Evolutionary conservation across 2,797 vertebrate species (phyloP).

Genomic region (Poecilia gillii): DNA sequence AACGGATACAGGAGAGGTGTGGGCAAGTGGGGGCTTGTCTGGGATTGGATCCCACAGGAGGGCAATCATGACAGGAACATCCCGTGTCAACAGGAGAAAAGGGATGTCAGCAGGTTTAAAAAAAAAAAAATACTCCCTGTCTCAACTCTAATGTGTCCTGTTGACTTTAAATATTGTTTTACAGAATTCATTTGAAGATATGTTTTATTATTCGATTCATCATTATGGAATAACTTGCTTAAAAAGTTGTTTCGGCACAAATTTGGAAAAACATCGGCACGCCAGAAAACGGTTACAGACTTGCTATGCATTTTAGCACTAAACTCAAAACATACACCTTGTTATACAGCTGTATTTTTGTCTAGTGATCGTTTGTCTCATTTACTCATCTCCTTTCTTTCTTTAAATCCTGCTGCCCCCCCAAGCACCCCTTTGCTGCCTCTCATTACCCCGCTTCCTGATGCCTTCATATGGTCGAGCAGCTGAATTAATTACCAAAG

Average conservation of each 20-base stretch:
- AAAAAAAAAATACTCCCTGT: constrained; percentile 42
- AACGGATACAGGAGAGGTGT: constrained; percentile 42
- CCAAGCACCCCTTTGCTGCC: constrained; percentile 6
- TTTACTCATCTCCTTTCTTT: constrained; percentile 14
- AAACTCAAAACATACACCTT: constrained; percentile 1
- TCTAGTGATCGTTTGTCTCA: constrained; percentile 20
- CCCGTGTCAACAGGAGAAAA: constrained; percentile 52
- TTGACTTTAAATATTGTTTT: neutral
- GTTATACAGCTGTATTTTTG: constrained; percentile 4
- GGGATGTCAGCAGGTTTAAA: constrained; percentile 64
- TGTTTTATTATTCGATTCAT: neutral
- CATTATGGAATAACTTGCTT: neutral
- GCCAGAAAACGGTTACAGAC: neutral
- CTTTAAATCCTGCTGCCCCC: constrained; percentile 14
- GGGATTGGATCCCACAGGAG: constrained; percentile 62
- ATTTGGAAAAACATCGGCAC: neutral
- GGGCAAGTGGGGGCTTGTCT: constrained; percentile 55
- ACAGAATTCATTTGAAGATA: neutral
- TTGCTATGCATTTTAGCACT: neutral
- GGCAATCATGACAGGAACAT: constrained; percentile 40
- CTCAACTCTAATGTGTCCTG: constrained; percentile 33
- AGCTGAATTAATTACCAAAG: constrained; percentile 99
- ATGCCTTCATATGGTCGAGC: constrained; percentile 87
- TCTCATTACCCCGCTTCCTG: constrained; percentile 75
- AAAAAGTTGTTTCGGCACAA: neutral